phyloP scores from a whole-genome alignment of 2,888 invertebrate genomes.

The Drosophila putrida region DNA sequence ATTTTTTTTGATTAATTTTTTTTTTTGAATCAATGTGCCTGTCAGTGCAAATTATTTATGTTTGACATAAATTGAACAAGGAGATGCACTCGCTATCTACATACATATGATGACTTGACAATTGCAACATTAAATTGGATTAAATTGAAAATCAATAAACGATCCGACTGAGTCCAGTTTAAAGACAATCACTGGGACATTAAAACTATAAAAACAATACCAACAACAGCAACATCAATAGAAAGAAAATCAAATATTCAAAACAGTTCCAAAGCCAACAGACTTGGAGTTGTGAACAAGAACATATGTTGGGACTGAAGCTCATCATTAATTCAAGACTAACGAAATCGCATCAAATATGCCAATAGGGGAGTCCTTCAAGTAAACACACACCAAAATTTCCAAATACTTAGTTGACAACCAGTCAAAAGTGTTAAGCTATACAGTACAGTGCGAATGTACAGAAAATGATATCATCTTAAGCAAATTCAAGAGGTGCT shows the following conservation, averaged over 20 bases:
- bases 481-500: slow-evolving; percentile 83
- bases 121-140: slow-evolving; percentile 7
- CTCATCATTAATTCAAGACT: slow-evolving; percentile 63
- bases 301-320: slow-evolving; percentile 51
- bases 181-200: slow-evolving; percentile 4
- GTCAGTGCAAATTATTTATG: slow-evolving; percentile 15
- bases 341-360: slow-evolving; percentile 33
- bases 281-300: slow-evolving; percentile 58
- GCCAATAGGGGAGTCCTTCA: slow-evolving; percentile 22
- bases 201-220: background rate
- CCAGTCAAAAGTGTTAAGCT: slow-evolving; percentile 19
- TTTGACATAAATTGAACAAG: slow-evolving; percentile 6
- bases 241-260: slow-evolving; percentile 61
- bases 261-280: slow-evolving; percentile 34
- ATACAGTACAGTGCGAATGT: slow-evolving; percentile 14
- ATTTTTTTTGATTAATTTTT: slow-evolving; percentile 13
- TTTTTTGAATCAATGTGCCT: slow-evolving; percentile 4
- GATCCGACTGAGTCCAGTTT: slow-evolving; percentile 1
- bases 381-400: slow-evolving; percentile 3
- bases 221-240: slow-evolving; percentile 3
- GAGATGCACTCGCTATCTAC: slow-evolving; percentile 7
- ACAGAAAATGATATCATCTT: background rate
- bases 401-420: background rate
- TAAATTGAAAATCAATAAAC: slow-evolving; percentile 63
- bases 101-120: slow-evolving; percentile 4